phyloP scores from a whole-genome alignment of 2,113 vertebrate genomes.

The Trochalopteron elliotii region DNA sequence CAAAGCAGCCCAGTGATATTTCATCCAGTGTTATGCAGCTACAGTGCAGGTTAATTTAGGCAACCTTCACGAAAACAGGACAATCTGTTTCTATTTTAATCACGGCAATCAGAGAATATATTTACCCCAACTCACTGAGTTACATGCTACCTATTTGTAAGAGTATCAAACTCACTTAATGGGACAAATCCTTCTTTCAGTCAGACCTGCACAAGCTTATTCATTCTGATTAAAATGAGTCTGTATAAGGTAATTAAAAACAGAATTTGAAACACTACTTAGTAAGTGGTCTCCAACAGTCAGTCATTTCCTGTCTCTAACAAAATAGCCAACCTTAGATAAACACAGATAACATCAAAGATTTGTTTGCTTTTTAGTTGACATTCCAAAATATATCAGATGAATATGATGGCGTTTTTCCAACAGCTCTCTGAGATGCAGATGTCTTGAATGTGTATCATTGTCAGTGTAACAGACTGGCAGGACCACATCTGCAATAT shows the following conservation, averaged over 20 bases:
- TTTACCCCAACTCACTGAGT: background rate
- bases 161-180: background rate
- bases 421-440: background rate
- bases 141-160: background rate
- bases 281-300: background rate
- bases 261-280: background rate
- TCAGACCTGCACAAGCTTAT: background rate
- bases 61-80: background rate
- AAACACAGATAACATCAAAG: constrained; percentile 36
- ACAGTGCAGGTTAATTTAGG: background rate
- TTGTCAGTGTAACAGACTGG: background rate
- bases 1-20: background rate
- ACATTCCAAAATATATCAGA: constrained; percentile 12
- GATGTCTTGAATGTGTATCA: background rate
- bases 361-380: background rate
- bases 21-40: background rate
- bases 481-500: background rate
- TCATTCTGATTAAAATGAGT: background rate
- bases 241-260: background rate
- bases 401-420: background rate
- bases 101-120: background rate
- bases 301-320: background rate
- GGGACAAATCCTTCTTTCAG: background rate
- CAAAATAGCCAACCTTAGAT: background rate
- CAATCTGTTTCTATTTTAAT: background rate